Conservation (phyloP, 2,113 vertebrate species). For the Rhinogobius similis region DNA sequence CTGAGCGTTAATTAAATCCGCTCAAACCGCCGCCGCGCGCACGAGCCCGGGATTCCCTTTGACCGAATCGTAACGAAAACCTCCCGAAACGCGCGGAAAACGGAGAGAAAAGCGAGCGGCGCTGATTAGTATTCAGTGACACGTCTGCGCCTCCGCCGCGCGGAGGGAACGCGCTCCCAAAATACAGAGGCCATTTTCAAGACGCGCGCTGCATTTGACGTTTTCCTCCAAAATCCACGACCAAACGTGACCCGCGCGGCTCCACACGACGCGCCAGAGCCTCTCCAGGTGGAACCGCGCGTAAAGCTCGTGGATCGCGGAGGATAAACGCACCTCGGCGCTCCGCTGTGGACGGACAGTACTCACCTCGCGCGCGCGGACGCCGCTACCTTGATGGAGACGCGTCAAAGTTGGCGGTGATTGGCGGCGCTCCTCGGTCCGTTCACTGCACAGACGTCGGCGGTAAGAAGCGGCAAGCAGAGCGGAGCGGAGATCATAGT, state of each 20-base stretch:
- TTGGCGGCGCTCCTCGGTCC: conserved; percentile 27
- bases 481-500: conserved; percentile 49
- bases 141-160: conserved; percentile 53
- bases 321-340: too few species aligned
- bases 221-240: neutral
- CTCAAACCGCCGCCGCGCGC: too few species aligned
- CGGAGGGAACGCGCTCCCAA: conserved; percentile 21
- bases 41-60: too few species aligned
- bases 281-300: neutral
- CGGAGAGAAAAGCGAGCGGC: neutral
- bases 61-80: too few species aligned
- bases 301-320: too few species aligned
- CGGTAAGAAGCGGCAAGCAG: too few species aligned
- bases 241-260: neutral
- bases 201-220: neutral
- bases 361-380: conserved; percentile 71
- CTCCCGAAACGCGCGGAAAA: neutral
- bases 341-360: too few species aligned
- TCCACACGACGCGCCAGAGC: neutral
- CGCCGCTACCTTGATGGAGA: conserved; percentile 35
- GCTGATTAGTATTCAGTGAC: conserved; percentile 67
- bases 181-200: conserved; percentile 16
- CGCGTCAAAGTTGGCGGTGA: conserved; percentile 25
- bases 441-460: conserved; percentile 45
- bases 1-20: too few species aligned